Evolutionary conservation across 2,113 vertebrate species (phyloP), one percentile per base, ranked within the genome.

Genomic region (Oriolus oriolus): DNA sequence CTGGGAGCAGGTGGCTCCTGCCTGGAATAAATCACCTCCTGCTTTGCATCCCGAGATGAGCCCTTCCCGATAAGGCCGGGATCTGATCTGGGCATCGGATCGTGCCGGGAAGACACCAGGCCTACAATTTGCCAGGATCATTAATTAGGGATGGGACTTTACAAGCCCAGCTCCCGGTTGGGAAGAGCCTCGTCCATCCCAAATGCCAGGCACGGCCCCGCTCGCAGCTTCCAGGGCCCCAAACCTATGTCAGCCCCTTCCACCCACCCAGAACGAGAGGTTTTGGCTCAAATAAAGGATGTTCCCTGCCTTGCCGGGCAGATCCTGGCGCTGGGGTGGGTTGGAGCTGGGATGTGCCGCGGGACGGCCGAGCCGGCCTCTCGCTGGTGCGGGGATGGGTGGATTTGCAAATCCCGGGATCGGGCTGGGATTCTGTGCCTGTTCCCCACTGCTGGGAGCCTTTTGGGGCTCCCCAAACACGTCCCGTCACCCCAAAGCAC

Each of bases 341-440:
- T 28, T 17, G 33, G 84, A 56, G 22, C 6, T 4, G 70, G 65
- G 65, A 56, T 9, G n/a, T 2, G 10, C 30, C 3, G 1, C 0
- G 56, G 61, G 60, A 22, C 6, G 41, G 41, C 42, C 28, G 50
- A 54, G 22, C 14, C 0, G 0, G 20, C 12, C 5, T 45, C 81
- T 23, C 0, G 31, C 20, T 6, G 47, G 11, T 9, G 20, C 3
- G 0, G 0, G 10, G 28, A 30, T 26, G 66, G 52, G 8, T 5
- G 15, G 13, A 31, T 70, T 52, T 16, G 1, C 60, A 26, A n/a
- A 28, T 13, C 9, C 23, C 1, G 9, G 20, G 22, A 27, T 7
- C 2, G 0, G 12, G 21, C 3, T 42, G 84, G 81, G 41, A 7
- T 50, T 37, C 42, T 0, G 7, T 1, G 53, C 13, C 59, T 2